Base-by-base conservation (phyloP, 2,113 vertebrate species). In the Pomatorhinus ruficollis region DNA sequence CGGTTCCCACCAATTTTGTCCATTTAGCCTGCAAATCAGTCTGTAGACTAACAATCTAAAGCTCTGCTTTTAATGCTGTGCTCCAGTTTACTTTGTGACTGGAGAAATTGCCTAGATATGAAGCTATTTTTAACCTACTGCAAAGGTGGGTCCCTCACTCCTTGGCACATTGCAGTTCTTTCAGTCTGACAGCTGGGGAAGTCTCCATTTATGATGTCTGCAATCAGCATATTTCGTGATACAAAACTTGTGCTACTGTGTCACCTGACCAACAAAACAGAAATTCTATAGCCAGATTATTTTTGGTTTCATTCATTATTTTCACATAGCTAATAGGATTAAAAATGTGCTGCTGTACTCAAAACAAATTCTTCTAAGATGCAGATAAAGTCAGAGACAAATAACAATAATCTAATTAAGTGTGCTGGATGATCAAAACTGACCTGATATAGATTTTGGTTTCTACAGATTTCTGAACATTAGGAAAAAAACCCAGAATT, bases 91-190 rank as follows among this genome's bases (percentile, higher is more conserved):
- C 30, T 59, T 57, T 59, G 25, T 30, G 14, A 4, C 49, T 76
- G 50, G 19, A 87, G 27, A 72, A 80, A 39, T 23, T 30, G 5
- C 33, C 35, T 8, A 16, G 6, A 2, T 75, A 35, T 24, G n/a
- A 75, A 75, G 18, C 49, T 65, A 37, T 28, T 42, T 4, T 14
- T 12, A 77, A 23, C 6, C 35, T 74, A 7, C 18, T 39, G 27
- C 12, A 52, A 77, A 69, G 8, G 15, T 56, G 33, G 3, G 25
- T 33, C 6, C 3, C 12, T 83, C 8, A 70, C 6, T 52, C 72
- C 56, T 59, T 50, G 33, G 20, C 15, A 59, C 17, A 70, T 5
- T 0, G 0, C 11, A 59, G 9, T 6, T 84, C 33, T 66, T 56
- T 44, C 14, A 6, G 28, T 76, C 53, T 88, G 74, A 64, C 3